phyloP scores from a whole-genome alignment of 2,797 vertebrate species.

The Lagodon rhomboides region DNA sequence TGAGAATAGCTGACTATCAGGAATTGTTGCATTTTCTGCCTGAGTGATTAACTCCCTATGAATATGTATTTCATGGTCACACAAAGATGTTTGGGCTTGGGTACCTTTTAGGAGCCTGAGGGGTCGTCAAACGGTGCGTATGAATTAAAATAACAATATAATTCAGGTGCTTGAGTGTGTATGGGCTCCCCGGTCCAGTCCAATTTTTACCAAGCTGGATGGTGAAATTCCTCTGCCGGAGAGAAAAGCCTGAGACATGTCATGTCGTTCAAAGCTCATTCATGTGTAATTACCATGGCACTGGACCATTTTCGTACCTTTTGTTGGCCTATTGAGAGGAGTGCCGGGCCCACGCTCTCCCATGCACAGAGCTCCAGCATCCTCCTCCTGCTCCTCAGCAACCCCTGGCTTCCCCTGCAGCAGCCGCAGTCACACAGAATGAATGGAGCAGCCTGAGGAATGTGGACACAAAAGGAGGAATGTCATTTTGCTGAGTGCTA shows the following conservation, averaged over 20 bases:
- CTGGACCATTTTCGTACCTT: conserved; percentile 83
- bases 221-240: conserved; percentile 71
- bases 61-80: conserved; percentile 62
- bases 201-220: conserved; percentile 67
- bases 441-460: conserved; percentile 86
- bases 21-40: conserved; percentile 70
- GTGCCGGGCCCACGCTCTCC: conserved; percentile 80
- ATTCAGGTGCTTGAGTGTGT: conserved; percentile 49
- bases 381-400: conserved; percentile 78
- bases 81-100: conserved; percentile 47
- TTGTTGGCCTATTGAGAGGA: conserved; percentile 84
- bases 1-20: conserved; percentile 62
- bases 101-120: conserved; percentile 19
- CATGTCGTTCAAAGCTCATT: conserved; percentile 79
- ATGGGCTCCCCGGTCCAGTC: conserved; percentile 32
- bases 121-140: conserved; percentile 55
- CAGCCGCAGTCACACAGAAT: conserved; percentile 83
- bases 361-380: conserved; percentile 77
- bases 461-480: conserved; percentile 88
- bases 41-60: conserved; percentile 55
- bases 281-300: conserved; percentile 83
- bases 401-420: conserved; percentile 78
- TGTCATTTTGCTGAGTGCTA: conserved; percentile 84
- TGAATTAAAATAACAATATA: conserved; percentile 66
- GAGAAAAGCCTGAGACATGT: conserved; percentile 70